A percentile compares a stretch with the other conserved stretches of the same genome.
These are phyloP conservation scores for Piaya cayana DNA, from an alignment of 2,113 vertebrate species.

Conservation along the genomic window DNA sequence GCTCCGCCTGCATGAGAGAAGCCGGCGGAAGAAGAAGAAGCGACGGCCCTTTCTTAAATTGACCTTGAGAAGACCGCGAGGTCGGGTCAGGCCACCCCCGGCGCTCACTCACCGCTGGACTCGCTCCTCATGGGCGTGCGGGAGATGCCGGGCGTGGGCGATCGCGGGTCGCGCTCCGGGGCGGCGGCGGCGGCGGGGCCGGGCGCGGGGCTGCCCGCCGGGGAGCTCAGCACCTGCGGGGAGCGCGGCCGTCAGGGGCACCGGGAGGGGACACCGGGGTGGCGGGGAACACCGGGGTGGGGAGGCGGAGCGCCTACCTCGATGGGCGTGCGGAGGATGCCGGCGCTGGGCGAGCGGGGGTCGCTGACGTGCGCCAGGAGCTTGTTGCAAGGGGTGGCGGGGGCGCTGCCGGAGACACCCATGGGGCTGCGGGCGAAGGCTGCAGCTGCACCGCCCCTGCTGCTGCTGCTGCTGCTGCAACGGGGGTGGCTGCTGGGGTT, in stretches of 20 bases:
- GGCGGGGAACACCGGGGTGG: too few species aligned
- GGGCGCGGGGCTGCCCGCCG: not conserved
- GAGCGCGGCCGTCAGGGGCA: not conserved
- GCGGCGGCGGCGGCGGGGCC: not conserved
- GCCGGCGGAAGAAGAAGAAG: too few species aligned
- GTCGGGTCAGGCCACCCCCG: too few species aligned
- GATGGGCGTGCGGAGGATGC: slow-evolving; percentile 84
- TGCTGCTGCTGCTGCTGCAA: too few species aligned
- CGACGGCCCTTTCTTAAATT: too few species aligned
- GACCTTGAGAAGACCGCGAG: too few species aligned
- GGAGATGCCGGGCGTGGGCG: slow-evolving; percentile 82
- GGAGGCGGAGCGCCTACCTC: slow-evolving; percentile 55
- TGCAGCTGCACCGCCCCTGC: too few species aligned
- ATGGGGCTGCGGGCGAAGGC: too few species aligned
- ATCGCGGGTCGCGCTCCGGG: slow-evolving; percentile 83
- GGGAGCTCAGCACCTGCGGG: slow-evolving; percentile 73
- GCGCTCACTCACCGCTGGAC: slow-evolving; percentile 75
- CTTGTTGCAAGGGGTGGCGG: slow-evolving; percentile 51
- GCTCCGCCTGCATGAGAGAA: too few species aligned
- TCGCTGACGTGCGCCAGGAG: slow-evolving; percentile 77
- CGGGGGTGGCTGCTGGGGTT: too few species aligned
- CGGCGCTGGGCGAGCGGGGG: slow-evolving; percentile 87
- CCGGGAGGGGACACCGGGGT: too few species aligned
- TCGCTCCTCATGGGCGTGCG: slow-evolving; percentile 86
- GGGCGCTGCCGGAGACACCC: slow-evolving; percentile 84